Evolutionary conservation across 1,140 invertebrate genomes (phyloP).

Genomic region (Diachasma alloeum): DNA sequence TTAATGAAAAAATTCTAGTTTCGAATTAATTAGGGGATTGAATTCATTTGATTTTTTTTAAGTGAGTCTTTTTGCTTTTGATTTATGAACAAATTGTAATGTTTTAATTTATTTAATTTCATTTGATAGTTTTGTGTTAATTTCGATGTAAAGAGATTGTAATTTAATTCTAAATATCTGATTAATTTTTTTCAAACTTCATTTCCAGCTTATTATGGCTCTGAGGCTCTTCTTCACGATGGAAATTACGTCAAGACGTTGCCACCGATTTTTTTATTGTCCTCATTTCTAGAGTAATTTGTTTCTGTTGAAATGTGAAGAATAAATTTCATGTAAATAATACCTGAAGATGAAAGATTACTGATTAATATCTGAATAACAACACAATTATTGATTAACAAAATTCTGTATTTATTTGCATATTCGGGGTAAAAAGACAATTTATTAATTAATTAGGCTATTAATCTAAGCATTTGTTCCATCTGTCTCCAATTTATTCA

Average conservation of each 20-base stretch:
- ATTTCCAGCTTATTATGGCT: constrained; percentile 65
- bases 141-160: too few relatives aligned
- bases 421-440: constrained; percentile 1
- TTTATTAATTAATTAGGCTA: constrained; percentile 2
- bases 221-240: constrained; percentile 37
- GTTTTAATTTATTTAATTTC: too few relatives aligned
- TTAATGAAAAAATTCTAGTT: too few relatives aligned
- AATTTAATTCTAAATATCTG: too few relatives aligned
- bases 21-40: too few relatives aligned
- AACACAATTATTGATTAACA: constrained; percentile 1
- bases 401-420: not conserved
- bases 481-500: not conserved
- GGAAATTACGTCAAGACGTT: not conserved
- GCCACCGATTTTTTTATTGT: too few relatives aligned
- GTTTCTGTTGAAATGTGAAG: not conserved
- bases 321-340: not conserved
- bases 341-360: not conserved
- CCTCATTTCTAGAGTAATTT: too few relatives aligned
- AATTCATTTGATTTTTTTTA: too few relatives aligned
- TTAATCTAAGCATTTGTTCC: not conserved
- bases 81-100: too few relatives aligned
- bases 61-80: too few relatives aligned
- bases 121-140: too few relatives aligned
- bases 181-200: constrained; percentile 27
- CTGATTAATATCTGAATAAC: not conserved